Evolutionary conservation across 2,888 invertebrate genomes (phyloP), one percentile per base, ranked within the genome.

Genomic region (Mimumesa dahlbomi): DNA sequence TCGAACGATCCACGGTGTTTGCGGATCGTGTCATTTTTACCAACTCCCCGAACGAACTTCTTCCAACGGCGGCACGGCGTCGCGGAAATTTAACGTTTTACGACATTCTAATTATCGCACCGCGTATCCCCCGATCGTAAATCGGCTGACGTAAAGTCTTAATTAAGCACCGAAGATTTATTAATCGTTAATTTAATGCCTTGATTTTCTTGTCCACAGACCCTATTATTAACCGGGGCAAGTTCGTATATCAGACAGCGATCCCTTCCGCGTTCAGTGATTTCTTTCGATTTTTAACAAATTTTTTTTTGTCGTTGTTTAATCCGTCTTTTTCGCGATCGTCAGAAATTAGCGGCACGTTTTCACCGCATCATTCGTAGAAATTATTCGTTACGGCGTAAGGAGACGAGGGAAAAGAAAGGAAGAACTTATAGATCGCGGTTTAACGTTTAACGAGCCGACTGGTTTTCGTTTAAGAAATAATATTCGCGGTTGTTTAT

Each of bases 121-220:
- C 29, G 34, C 11, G 31, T 11, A 11, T 34, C 43, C 59, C 19
- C 13, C 29, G 31, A 57, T 65, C 62, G 52, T 58, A 62, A 62
- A 62, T 66, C 50, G 61, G 45, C 38, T 29, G 22, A 38, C 13
- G 36, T 19, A 38, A 62, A 38, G 13, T 42, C 58, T 64, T 64
- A 70, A 70, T 72, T 72, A 62, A 71, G 42, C 53, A 49, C 36
- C 31, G 42, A 21, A 57, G 43, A 57, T 67, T 46, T 68, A 53
- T 58, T 70, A 70, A 66, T 70, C 61, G 43, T 61, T 36, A 29
- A 56, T 43, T 45, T 56, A 50, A 56, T 61, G 14, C n/a, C 9
- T 13, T 45, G 36, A 34, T 57, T 34, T 34, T 13, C 45, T 21
- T 46, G 14, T n/a, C 29, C 13, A 1, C 6, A 14, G 22, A 11